Evolutionary conservation across 2,797 vertebrate genomes (phyloP), one percentile per base, ranked within the genome.

Genomic region (Sardinella longiceps): DNA sequence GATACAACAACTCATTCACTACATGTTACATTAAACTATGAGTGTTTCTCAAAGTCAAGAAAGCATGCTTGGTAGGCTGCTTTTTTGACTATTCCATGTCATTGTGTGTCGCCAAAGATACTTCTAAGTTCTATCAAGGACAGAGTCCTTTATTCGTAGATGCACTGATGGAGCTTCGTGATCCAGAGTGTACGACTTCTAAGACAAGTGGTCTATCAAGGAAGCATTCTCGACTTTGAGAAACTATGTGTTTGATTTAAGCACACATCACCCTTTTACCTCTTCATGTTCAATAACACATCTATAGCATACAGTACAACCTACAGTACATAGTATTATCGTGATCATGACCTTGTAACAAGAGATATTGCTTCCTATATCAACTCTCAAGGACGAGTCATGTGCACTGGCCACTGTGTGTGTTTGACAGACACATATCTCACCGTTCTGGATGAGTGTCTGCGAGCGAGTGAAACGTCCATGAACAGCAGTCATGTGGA

Each of bases 371-470:
- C 37, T 70, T 70, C 12, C 30, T 33, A n/a, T 30, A 77, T 43
- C 33, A 7, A 77, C 37, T 14, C 1, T 77, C 70, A 77, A 2
- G 1, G 70, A 84, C 63, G 25, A 5, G 11, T 18, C 7, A 80
- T 5, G 51, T 18, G 45, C 28, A 56, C 46, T 5, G 51, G 9
- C 28, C 28, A 56, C 46, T 70, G 51, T 43, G 20, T 50, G 10
- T 7, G 37, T 43, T 51, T 14, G 33, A 60, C 80, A 81, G 50
- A 50, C 3, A 20, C 66, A 9, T 23, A 77, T 82, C 95, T 95
- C 93, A 98, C 98, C 98, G 0, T 98, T 99, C 93, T 99, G 97
- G 92, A 99, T 98, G 88, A 99, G 97, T 0, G 97, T 99, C 92
- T 99, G 98, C 0, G 98, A 98, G 48, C 98, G 96, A 0, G 98